phyloP scores from a whole-genome alignment of 2,797 vertebrate species.

The Premnoplex brunnescens region DNA sequence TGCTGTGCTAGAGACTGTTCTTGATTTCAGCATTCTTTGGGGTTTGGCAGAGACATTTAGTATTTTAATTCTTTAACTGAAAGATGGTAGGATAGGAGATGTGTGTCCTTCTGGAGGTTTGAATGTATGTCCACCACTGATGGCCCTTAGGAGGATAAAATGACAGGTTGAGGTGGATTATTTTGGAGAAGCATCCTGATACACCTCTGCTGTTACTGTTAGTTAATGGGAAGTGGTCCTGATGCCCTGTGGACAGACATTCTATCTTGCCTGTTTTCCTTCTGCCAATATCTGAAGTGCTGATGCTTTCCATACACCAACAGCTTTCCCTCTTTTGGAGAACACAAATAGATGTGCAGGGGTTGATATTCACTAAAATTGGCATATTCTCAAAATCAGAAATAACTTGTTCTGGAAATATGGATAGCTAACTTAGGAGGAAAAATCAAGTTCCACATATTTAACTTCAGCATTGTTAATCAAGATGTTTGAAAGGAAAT shows the following conservation, averaged over 20 bases:
- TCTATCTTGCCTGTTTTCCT: neutral
- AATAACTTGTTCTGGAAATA: neutral
- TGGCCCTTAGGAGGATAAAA: neutral
- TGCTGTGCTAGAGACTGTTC: neutral
- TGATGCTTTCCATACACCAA: neutral
- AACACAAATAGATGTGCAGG: neutral
- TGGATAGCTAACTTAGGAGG: neutral
- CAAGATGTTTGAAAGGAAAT: constrained; percentile 3
- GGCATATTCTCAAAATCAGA: neutral
- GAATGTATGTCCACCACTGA: neutral
- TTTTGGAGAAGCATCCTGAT: neutral
- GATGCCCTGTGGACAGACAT: neutral
- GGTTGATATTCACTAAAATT: constrained; percentile 2
- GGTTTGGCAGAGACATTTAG: neutral
- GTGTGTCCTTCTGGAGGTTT: neutral
- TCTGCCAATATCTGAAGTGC: neutral
- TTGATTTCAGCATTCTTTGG: neutral
- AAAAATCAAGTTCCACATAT: neutral
- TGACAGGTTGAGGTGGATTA: neutral
- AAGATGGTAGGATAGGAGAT: neutral
- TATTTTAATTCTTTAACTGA: neutral
- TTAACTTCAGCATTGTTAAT: neutral
- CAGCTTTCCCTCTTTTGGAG: neutral
- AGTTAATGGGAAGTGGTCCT: neutral
- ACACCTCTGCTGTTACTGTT: neutral